Evolutionary conservation across 2,113 vertebrate genomes (phyloP), one percentile per base, ranked within the genome.

Genomic region (Oreocharis arfaki): DNA sequence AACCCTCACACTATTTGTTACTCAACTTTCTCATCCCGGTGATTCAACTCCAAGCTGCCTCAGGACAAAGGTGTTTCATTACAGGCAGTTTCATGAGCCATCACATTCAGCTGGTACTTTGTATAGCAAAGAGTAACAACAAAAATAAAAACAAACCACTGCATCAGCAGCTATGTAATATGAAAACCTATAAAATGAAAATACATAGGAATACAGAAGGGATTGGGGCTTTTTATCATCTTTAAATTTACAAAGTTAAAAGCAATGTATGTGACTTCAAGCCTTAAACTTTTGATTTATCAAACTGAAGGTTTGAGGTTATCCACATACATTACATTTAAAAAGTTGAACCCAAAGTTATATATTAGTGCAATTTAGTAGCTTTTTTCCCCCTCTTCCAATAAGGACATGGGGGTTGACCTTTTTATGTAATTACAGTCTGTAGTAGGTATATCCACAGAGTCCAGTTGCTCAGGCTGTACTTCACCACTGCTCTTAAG

Each of bases 1-100:
- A 96, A 96, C 77, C 37, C 88, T 95, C 96, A 96, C 90, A 84
- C 93, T 89, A 94, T 93, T 95, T 96, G 93, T 96, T 96, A 96
- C 90, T 97, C 95, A 96, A 96, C 96, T 95, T 96, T 90, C 80
- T 90, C 60, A 79, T 89, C 80, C 83, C 11, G 2, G 79, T 86
- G 86, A 94, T 88, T 96, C 92, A 94, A 96, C 71, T 3, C 30
- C 22, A 39, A 52, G 52, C 42, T 56, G 92, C 68, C 89, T 87
- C 85, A 95, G 92, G 86, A 92, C 75, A 90, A 52, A 78, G 60
- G 55, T 77, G 64, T 80, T 95, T 95, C 92, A 81, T 83, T 90
- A 88, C 33, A 88, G 71, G 44, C 82, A 86, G 35, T 74, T 93
- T 88, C 82, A 96, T 5, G 3, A 86, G 68, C 73, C 68, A 93